Evolutionary conservation across 2,888 invertebrate genomes (phyloP).

Genomic region (Chrysomela aeneicollis): DNA sequence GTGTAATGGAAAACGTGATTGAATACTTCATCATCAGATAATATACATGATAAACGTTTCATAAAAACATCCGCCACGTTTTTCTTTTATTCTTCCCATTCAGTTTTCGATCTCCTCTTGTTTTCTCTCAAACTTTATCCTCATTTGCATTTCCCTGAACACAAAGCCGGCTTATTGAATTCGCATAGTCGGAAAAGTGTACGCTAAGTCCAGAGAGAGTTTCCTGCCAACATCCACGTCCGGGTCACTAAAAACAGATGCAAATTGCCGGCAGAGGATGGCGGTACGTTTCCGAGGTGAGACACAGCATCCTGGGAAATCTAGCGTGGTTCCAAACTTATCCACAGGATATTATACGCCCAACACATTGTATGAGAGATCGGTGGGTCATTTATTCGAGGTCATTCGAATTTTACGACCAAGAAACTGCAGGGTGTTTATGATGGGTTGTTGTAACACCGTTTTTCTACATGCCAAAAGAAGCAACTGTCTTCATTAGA

Average conservation of each 20-base stretch:
- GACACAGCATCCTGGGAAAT: conserved; percentile 55
- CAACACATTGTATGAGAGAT: conserved; percentile 22
- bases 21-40: no score
- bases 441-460: no score
- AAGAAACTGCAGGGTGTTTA: no score
- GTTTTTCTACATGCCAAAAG: no score
- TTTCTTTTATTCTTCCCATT: no score
- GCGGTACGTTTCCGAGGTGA: conserved; percentile 51
- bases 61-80: no score
- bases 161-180: conserved; percentile 33
- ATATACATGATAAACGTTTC: no score
- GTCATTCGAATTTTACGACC: no score
- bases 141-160: conserved; percentile 21
- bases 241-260: conserved; percentile 45
- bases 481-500: no score
- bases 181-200: conserved; percentile 28
- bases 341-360: conserved; percentile 44
- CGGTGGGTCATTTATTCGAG: conserved; percentile 30
- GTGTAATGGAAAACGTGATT: no score
- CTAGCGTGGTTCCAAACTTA: conserved; percentile 40
- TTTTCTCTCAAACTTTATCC: not conserved
- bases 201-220: conserved; percentile 28
- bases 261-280: conserved; percentile 48
- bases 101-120: not conserved
- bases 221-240: conserved; percentile 33